Conservation (phyloP, 2,113 vertebrate species). For the Ailuropoda melanoleuca region DNA sequence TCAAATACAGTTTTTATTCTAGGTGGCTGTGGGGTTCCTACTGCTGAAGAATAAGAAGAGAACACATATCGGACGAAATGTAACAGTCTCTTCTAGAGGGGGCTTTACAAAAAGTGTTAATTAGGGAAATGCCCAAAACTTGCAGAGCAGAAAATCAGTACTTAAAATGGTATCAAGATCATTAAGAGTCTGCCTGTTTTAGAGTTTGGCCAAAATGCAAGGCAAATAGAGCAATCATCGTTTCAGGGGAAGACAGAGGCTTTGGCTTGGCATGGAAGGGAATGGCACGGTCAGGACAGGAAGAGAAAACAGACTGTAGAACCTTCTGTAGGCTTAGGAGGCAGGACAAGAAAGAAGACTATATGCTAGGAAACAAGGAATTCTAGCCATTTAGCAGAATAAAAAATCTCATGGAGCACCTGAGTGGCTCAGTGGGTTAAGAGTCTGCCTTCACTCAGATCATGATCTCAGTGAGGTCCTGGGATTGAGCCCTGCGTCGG, state of each 20-base stretch:
- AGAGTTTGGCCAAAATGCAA: not conserved
- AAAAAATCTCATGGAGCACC: not conserved
- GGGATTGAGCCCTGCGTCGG: too few species aligned
- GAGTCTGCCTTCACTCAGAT: not conserved
- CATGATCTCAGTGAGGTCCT: not conserved
- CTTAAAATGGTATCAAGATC: not conserved
- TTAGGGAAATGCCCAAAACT: not conserved
- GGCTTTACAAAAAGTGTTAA: not conserved
- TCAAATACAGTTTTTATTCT: not conserved
- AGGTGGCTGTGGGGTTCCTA: not conserved
- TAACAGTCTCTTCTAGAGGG: not conserved
- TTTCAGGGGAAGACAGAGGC: not conserved
- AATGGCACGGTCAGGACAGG: not conserved
- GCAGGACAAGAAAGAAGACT: not conserved
- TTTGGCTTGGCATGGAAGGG: not conserved
- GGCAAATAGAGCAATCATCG: not conserved
- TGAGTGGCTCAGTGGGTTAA: not conserved
- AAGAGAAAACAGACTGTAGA: not conserved
- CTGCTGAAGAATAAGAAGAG: not conserved
- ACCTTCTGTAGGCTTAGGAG: not conserved
- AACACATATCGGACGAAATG: not conserved
- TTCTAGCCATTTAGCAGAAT: not conserved
- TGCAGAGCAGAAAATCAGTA: not conserved
- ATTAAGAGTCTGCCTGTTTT: not conserved
- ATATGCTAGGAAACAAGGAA: not conserved